Evolutionary conservation across 2,113 vertebrate genomes (phyloP).

Genomic region (Heterochromis multidens): DNA sequence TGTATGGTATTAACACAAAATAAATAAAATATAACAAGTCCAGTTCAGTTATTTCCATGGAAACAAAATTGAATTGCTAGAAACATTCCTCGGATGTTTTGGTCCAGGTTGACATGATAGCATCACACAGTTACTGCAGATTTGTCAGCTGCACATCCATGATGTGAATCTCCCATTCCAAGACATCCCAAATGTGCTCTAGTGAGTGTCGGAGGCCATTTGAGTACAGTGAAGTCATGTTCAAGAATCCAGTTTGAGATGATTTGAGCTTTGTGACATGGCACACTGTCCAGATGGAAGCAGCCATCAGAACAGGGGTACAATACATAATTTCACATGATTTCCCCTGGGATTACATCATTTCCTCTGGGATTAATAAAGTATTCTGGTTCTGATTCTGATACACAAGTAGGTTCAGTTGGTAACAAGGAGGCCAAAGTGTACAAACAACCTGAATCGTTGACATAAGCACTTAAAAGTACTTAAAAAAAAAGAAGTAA

Average conservation of each 20-base stretch:
- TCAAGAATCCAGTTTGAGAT: background rate
- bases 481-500: no score
- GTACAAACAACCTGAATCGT: no score
- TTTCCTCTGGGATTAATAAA: no score
- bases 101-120: background rate
- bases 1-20: no score
- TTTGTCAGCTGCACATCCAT: background rate
- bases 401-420: background rate
- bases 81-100: background rate
- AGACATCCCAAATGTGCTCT: background rate
- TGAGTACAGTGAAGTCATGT: background rate
- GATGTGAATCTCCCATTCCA: background rate
- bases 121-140: background rate
- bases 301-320: background rate
- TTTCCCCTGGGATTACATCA: no score
- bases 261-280: no score
- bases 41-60: no score
- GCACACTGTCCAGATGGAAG: background rate
- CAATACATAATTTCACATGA: no score
- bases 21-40: no score
- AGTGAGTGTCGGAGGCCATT: background rate
- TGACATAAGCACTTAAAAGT: no score
- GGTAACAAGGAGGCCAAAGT: background rate
- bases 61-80: no score
- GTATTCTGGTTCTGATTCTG: no score